These are phyloP conservation scores for Scaptomyza graminum DNA, from an alignment of 1,140 invertebrate genomes.

Conservation along the genomic window DNA sequence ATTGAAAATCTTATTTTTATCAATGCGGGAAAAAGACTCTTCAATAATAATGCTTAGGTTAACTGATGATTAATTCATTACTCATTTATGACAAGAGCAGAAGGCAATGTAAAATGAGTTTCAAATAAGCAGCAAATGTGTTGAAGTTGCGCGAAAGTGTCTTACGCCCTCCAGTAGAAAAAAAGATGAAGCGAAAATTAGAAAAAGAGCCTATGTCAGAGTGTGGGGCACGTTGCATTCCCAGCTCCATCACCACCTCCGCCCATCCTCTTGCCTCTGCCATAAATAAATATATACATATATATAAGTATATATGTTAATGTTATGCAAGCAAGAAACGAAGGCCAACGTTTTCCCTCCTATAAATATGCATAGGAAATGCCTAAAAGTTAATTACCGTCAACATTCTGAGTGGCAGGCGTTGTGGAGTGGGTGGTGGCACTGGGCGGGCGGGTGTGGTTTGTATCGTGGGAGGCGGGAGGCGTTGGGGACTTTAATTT, in stretches of 20 bases:
- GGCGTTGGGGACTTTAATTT: constrained; percentile 74
- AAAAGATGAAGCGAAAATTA: constrained; percentile 3
- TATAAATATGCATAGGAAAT: constrained; percentile 81
- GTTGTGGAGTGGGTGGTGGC: constrained; percentile 4
- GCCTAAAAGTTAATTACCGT: constrained; percentile 82
- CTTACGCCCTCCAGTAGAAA: neutral
- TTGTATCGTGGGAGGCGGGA: constrained; percentile 39
- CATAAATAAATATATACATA: constrained; percentile 39
- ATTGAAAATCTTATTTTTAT: constrained; percentile 50
- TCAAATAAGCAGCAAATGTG: constrained; percentile 4
- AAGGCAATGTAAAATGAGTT: constrained; percentile 27
- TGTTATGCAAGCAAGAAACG: constrained; percentile 63
- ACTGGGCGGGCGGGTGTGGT: neutral
- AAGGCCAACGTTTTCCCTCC: constrained; percentile 11
- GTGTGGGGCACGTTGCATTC: constrained; percentile 16
- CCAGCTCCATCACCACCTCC: neutral
- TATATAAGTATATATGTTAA: constrained; percentile 64
- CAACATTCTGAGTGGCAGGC: constrained; percentile 77
- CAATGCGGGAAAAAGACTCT: constrained; percentile 22
- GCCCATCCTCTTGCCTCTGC: neutral
- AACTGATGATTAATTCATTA: constrained; percentile 79
- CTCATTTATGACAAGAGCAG: constrained; percentile 72
- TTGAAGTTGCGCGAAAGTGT: neutral
- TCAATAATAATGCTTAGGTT: constrained; percentile 35
- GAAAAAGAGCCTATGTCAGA: constrained; percentile 45